Conservation (phyloP, 2,797 vertebrate genomes). For the Momotus momota region DNA sequence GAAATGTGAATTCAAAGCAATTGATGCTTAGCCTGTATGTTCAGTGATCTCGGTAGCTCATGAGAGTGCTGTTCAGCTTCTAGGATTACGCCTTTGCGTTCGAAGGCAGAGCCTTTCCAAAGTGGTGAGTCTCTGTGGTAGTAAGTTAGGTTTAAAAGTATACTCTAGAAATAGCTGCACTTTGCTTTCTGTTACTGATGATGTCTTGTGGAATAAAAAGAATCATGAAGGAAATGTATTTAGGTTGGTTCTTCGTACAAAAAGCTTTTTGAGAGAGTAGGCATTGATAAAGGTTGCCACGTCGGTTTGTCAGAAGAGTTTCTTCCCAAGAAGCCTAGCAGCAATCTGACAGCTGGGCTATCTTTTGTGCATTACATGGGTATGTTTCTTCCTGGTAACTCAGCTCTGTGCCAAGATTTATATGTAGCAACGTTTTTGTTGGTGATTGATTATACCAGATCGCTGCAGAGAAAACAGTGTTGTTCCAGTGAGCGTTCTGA, state of each 20-base stretch:
- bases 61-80: neutral
- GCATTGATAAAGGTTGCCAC: neutral
- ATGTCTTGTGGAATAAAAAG: neutral
- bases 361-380: neutral
- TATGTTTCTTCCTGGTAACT: neutral
- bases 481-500: neutral
- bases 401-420: neutral
- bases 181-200: neutral
- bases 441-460: neutral
- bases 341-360: neutral
- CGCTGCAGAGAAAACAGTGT: neutral
- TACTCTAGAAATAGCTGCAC: neutral
- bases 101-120: neutral
- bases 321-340: neutral
- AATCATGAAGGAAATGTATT: neutral
- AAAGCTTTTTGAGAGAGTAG: neutral
- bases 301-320: neutral
- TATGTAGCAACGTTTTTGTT: neutral
- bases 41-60: neutral
- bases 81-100: neutral
- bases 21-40: rapidly evolving
- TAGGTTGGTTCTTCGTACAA: neutral
- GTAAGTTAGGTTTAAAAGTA: neutral
- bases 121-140: neutral
- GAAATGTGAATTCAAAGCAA: neutral